phyloP scores from a whole-genome alignment of 2,797 vertebrate species.

The Macropus fuliginosus region DNA sequence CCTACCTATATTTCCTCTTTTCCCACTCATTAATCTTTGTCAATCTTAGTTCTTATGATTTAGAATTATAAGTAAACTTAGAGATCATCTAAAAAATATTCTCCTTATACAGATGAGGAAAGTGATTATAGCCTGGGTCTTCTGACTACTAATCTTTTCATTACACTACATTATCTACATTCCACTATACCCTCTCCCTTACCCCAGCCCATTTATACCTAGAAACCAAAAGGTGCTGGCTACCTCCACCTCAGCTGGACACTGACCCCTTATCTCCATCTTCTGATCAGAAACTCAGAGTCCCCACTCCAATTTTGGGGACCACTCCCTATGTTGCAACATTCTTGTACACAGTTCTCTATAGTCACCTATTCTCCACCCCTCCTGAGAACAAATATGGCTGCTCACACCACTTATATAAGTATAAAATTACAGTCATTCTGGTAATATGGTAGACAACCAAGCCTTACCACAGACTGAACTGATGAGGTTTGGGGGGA shows the following conservation, averaged over 20 bases:
- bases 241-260: background rate
- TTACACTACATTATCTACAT: background rate
- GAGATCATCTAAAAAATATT: background rate
- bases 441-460: background rate
- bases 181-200: background rate
- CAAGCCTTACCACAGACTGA: background rate
- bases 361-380: background rate
- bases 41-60: background rate
- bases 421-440: background rate
- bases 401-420: background rate
- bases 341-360: background rate
- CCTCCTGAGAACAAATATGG: background rate
- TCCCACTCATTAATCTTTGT: background rate
- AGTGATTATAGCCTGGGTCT: background rate
- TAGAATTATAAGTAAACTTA: background rate
- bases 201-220: background rate
- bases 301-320: background rate
- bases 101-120: background rate
- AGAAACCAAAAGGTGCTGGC: background rate
- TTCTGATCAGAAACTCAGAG: background rate
- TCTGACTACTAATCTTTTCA: background rate
- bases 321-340: background rate
- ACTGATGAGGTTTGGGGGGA: too few species aligned
- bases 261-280: background rate
- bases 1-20: background rate